phyloP scores from a whole-genome alignment of 2,797 vertebrate species.

The Sciurus vulgaris region DNA sequence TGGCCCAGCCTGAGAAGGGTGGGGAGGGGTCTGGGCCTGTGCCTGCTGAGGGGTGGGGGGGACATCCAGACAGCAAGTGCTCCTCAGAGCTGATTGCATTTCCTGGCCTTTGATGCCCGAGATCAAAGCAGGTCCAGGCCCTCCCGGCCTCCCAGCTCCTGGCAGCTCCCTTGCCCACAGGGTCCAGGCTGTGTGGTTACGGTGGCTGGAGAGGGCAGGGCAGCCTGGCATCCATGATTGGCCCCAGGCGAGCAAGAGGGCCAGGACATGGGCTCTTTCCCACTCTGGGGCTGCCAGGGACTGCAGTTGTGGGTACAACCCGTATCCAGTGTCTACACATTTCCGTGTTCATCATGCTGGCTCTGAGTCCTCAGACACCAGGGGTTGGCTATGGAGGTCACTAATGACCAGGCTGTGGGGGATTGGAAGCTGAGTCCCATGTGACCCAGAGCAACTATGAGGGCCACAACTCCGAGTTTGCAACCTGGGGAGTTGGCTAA shows the following conservation, averaged over 20 bases:
- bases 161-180: constrained; percentile 29
- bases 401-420: neutral
- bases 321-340: no score
- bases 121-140: constrained; percentile 73
- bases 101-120: constrained; percentile 81
- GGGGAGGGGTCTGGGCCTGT: constrained; percentile 55
- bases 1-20: neutral
- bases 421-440: neutral
- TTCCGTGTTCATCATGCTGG: neutral
- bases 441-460: neutral
- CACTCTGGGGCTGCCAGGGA: neutral
- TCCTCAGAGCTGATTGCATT: constrained; percentile 75
- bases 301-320: neutral
- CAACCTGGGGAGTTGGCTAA: neutral
- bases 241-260: neutral
- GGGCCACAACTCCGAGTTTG: neutral
- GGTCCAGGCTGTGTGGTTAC: constrained; percentile 55
- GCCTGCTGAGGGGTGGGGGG: constrained; percentile 24
- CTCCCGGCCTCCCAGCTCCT: constrained; percentile 46
- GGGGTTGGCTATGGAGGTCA: neutral
- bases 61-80: constrained; percentile 70
- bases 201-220: constrained; percentile 9
- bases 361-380: neutral
- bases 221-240: constrained; percentile 36
- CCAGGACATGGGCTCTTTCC: neutral